Evolutionary conservation across 2,797 vertebrate species (phyloP).

Genomic region (Megalops cyprinoides): DNA sequence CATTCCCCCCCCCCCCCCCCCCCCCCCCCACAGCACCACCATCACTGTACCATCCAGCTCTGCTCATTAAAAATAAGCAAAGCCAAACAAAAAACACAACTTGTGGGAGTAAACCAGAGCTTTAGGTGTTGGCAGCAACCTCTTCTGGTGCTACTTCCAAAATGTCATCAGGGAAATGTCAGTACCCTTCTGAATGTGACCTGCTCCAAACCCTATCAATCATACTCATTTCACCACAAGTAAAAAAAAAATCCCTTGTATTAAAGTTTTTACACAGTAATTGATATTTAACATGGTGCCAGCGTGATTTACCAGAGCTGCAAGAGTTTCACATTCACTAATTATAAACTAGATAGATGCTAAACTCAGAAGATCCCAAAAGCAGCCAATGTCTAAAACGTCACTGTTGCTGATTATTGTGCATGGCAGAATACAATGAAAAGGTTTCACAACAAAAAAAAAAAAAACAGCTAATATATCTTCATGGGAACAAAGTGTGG

Average conservation of each 20-base stretch:
- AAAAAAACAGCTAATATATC: neutral
- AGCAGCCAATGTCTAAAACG: neutral
- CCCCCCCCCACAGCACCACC: no score
- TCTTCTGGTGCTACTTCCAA: no score
- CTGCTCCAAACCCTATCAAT: no score
- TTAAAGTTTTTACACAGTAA: no score
- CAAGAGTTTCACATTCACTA: no score
- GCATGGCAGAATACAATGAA: neutral
- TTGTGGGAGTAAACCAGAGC: neutral
- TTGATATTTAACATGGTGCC: no score
- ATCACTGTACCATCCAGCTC: neutral
- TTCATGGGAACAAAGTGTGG: neutral
- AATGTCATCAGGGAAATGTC: no score
- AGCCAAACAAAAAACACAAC: neutral
- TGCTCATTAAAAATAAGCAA: constrained; percentile 2
- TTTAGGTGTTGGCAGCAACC: neutral
- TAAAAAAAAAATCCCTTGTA: no score
- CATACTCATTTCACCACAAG: no score
- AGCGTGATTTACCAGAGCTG: no score
- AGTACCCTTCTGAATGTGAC: no score
- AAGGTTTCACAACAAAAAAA: neutral
- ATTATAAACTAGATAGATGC: no score
- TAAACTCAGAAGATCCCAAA: neutral
- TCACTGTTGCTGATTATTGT: neutral
- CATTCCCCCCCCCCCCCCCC: neutral